Evolutionary conservation across 2,113 vertebrate genomes (phyloP), one percentile per base, ranked within the genome.

Genomic region (Rhodinocichla rosea): DNA sequence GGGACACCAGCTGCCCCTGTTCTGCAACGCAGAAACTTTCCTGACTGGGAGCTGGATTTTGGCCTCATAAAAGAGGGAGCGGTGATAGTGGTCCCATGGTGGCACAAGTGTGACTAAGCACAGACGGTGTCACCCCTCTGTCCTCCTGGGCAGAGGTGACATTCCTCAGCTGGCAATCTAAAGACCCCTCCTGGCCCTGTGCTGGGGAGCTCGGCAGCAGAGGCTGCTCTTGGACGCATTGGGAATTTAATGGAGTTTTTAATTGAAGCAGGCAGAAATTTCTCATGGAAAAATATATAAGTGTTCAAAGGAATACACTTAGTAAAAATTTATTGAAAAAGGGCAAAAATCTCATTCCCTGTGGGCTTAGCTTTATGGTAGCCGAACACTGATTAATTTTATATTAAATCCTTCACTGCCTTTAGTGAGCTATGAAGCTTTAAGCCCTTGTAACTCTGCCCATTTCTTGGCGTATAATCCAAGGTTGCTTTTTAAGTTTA

Each of bases 1-100:
- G 10, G 8, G n/a, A 13, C 26, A 15, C 12, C 55, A 30, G 35
- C 39, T 4, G 2, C 30, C 28, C 39, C 0, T 1, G 33, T 27
- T 70, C 71, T 70, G 52, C 39, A 40, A 3, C 0, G 1, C 23
- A 67, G 37, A 23, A 82, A 5, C n/a, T 40, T 56, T 37, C 68
- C 55, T 13, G 21, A 57, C n/a, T 0, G 2, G 33, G 27, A 53
- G 32, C 37, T 65, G 64, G 20, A 32, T 45, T 39, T 47, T 3
- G 27, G 64, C 42, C 45, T 18, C 20, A 8, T 30, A 18, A 73
- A 39, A 65, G 11, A 68, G 11, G 11, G 14, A 12, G 8, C 42
- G 59, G 14, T 7, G 0, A 33, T 24, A 23, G 11, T 2, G 2
- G 32, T 83, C 15, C 23, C 37, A 5, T 37, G 24, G 26, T 10